These are phyloP conservation scores for Meganola albula DNA, from an alignment of 2,888 invertebrate species.

Conservation along the genomic window DNA sequence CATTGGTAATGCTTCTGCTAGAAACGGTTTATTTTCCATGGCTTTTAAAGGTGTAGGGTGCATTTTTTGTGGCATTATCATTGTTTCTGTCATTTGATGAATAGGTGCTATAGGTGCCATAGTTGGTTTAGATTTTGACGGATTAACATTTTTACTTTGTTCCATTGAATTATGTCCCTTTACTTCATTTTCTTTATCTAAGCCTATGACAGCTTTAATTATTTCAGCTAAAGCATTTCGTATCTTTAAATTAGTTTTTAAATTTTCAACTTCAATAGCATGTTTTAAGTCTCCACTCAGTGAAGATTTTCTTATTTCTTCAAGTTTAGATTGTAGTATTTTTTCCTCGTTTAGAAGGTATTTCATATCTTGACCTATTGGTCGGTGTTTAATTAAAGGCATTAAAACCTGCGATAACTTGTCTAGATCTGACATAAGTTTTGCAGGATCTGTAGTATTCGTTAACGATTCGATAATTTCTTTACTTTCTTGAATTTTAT, in stretches of 20 bases:
- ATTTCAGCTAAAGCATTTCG: conserved; percentile 41
- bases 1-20: conserved; percentile 3
- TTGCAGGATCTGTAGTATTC: not conserved
- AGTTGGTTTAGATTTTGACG: too few species aligned
- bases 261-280: conserved; percentile 41
- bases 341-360: conserved; percentile 25
- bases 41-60: too few species aligned
- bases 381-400: conserved; percentile 25
- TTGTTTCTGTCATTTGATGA: conserved; percentile 26
- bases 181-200: too few species aligned
- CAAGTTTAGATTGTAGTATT: conserved; percentile 24
- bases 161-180: too few species aligned
- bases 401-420: conserved; percentile 19
- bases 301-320: conserved; percentile 39
- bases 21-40: not conserved
- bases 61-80: conserved; percentile 36
- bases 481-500: not conserved
- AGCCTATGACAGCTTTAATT: conserved; percentile 40
- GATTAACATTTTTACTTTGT: too few species aligned
- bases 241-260: conserved; percentile 36
- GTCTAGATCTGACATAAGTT: conserved; percentile 10
- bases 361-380: conserved; percentile 27
- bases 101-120: conserved; percentile 6
- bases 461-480: not conserved
- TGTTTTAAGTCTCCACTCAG: conserved; percentile 45